These are phyloP conservation scores for Amphipoea lucens DNA, from an alignment of 2,888 invertebrate species.

Conservation along the genomic window DNA sequence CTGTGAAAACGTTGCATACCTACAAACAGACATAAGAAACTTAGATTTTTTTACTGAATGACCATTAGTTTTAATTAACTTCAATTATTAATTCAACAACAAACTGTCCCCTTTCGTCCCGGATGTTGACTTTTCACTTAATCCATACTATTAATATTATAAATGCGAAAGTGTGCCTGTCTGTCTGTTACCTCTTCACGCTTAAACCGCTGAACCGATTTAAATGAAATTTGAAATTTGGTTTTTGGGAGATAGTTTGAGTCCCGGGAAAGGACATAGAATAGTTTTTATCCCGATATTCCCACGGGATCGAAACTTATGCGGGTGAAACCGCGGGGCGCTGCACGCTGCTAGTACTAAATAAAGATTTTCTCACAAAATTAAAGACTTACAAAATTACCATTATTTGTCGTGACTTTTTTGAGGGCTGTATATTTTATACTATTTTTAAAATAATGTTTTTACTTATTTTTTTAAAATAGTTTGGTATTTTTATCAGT, in stretches of 20 bases:
- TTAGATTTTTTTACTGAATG: no score
- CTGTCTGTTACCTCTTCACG: no score
- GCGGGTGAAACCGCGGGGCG: no score
- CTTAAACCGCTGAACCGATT: no score
- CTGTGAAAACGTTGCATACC: background rate
- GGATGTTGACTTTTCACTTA: no score
- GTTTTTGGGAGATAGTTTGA: no score
- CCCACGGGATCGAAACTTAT: no score
- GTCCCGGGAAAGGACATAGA: no score
- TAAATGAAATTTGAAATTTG: no score
- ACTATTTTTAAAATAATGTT: background rate
- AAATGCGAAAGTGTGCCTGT: no score
- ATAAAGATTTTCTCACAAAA: background rate
- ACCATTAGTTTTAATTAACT: background rate
- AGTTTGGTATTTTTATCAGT: background rate
- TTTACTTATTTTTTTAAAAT: background rate
- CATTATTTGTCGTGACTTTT: background rate
- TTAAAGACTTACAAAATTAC: background rate
- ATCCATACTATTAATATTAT: no score
- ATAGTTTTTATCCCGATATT: no score
- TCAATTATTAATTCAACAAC: background rate
- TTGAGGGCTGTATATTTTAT: background rate
- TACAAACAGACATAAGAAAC: background rate
- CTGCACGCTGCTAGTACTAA: background rate
- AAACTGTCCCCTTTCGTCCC: background rate